Base-by-base conservation (phyloP, 1,140 invertebrate genomes). In the fruit fly (Drosophila melanogaster) region DNA sequence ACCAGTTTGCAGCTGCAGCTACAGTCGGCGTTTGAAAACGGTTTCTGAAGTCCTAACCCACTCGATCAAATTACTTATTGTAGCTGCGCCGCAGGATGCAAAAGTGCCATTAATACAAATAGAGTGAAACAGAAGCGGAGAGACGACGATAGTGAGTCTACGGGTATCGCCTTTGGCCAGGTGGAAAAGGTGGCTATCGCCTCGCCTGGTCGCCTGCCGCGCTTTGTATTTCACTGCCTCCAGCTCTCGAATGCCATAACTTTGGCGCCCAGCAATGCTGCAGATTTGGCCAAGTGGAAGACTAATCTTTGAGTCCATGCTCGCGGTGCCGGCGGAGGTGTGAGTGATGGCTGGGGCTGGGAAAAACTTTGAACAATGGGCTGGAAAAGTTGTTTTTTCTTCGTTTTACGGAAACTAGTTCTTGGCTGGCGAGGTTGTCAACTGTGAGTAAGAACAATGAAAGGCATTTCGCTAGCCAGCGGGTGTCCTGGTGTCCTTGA, bases 21-120 rank as follows among this genome's bases (percentile, higher is more conserved):
- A 17, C 35, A 40, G 46, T 43, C 15, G 19, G n/a, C 7, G 19
- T 11, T 24, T 38, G 12, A 30, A 43, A 7, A 24, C 19, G 35
- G 15, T 14, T 30, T n/a, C 15, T 35, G 19, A 30, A 56, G 19
- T 15, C 17, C 43, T 40, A 30, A 46, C 43, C 79, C 79, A 83
- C 81, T 86, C 81, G 81, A 86, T 86, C 83, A 86, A 81, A 87
- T 86, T 86, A 86, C 81, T 86, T 87, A 87, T 86, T 87, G 81
- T 76, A 69, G 49, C 62, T 49, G 74, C 78, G 83, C 81, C 79
- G 83, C 83, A 86, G 75, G 83, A 86, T 78, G 79, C 81, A 76
- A 75, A 81, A 81, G 78, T 81, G 81, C 83, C 75, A 87, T 81
- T 86, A 86, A 86, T 86, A 86, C 79, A 86, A 89, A 89, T 87